phyloP scores from a whole-genome alignment of 1,140 invertebrate species.

The Euwallacea fornicatus region DNA sequence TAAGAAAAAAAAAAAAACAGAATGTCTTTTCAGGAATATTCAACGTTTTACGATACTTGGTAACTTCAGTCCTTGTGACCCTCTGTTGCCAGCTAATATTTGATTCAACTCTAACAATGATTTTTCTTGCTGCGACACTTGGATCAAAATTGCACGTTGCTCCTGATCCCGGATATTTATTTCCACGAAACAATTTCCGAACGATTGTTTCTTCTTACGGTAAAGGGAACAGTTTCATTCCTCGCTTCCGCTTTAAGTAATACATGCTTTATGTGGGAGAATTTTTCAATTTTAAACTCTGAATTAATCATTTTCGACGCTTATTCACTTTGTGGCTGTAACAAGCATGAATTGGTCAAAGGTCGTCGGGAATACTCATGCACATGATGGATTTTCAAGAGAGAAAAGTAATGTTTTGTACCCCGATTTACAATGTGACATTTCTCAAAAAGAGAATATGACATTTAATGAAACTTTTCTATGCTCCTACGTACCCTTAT shows the following conservation, averaged over 20 bases:
- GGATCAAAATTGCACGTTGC: conserved; percentile 37
- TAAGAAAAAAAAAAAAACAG: neutral
- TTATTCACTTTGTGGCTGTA: too few relatives aligned
- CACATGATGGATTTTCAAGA: too few relatives aligned
- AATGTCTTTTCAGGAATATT: conserved; percentile 19
- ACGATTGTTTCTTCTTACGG: conserved; percentile 24
- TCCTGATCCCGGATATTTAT: conserved; percentile 31
- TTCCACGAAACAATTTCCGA: conserved; percentile 28
- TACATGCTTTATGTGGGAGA: neutral
- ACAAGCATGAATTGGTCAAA: too few relatives aligned
- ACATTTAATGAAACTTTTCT: too few relatives aligned
- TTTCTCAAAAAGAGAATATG: too few relatives aligned
- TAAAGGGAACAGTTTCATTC: conserved; percentile 18
- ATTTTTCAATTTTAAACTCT: too few relatives aligned
- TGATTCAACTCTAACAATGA: conserved; percentile 36
- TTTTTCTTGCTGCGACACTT: conserved; percentile 37
- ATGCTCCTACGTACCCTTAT: too few relatives aligned
- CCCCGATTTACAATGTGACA: too few relatives aligned
- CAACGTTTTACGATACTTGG: conserved; percentile 16
- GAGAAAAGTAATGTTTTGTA: too few relatives aligned
- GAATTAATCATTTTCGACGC: too few relatives aligned
- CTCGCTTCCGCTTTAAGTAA: neutral
- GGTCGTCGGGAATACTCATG: too few relatives aligned
- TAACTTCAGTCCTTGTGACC: conserved; percentile 6
- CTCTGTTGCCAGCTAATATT: conserved; percentile 38